Evolutionary conservation across 2,797 vertebrate genomes (phyloP), one percentile per base, ranked within the genome.

Genomic region (Todus mexicanus): DNA sequence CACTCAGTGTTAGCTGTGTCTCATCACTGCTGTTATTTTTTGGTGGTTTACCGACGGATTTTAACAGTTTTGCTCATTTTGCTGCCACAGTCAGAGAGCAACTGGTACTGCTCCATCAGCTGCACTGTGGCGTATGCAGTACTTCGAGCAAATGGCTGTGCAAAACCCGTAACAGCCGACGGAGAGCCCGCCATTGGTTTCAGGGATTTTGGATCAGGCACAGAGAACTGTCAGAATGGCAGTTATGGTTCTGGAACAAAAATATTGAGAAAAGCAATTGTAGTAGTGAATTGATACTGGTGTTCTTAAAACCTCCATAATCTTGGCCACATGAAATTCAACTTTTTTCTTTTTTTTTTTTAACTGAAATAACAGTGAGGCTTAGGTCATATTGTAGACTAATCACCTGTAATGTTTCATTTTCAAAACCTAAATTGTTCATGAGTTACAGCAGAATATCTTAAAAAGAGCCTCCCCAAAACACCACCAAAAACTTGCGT

Each of bases 291-390:
- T 92, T 84, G 70, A 86, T 87, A 69, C 63, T 51, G 84, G 70
- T 93, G 84, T 78, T 91, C 92, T 84, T 84, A 61, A 95, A 94
- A 94, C 57, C 85, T 92, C 73, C 92, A 51, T 87, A 92, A 86
- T 85, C 75, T 78, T 91, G 88, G 40, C 73, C 73, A 59, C 79
- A 50, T 87, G 91, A 95, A 92, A 87, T 87, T 51, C 87, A 85
- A 4, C 74, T 72, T 91, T 92, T 65, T 63, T 83, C 90, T 53
- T 51, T 72, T 72, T 91, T 92, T 65, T 63, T 83, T 92, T 53
- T 51, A 84, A 94, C 90, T 92, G 78, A 91, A 96, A 88, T 93
- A 93, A 84, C 92, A 96, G 59, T 29, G 68, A 65, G 21, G 26
- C 75, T 89, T 85, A 92, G 84, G 87, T 94, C 82, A 83, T 91